Evolutionary conservation across 2,797 vertebrate species (phyloP), one percentile per base, ranked within the genome.

Genomic region (Phoxinus dragarum): DNA sequence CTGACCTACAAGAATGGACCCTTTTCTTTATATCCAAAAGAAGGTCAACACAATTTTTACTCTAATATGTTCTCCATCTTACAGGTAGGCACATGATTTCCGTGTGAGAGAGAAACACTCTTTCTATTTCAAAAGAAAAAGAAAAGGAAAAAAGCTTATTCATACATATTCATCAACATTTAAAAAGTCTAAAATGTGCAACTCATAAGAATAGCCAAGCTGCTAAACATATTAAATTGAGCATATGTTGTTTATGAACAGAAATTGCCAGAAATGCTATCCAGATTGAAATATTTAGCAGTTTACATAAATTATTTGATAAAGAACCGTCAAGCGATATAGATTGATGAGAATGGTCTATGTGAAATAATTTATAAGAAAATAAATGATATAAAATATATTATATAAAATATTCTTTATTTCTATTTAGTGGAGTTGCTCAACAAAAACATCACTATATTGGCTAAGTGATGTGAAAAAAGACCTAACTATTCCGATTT

Each of bases 21-120:
- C 59, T 16, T 59, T 86, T 38, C 80, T 64, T 31, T 52, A 14
- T 38, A 67, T 23, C 23, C 74, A 67, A 76, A 80, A 75, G 4
- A 69, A 74, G 31, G 44, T 67, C 23, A 86, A 84, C 69, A 84
- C 75, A 76, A 66, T 59, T 6, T 81, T 71, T 80, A 7, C 42
- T 56, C 47, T 47, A 14, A 47, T 5, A 16, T 49, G 68, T 7
- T 52, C 21, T 34, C 23, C 34, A 40, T 4, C 59, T 38, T 38
- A 47, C 47, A 42, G 49, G 44, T 23, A 14, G 14, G 7, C 52
- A 27, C 52, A 27, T 23, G 38, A 49, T 84, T 52, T 84, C 68
- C 31, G 27, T 40, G 5, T 36, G 6, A 19, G 44, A 64, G 42
- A 42, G 19, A 67, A 49, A 66, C 3, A 52, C 19, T n/a, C 6